These are phyloP conservation scores for Mythimna albipuncta DNA, from an alignment of 2,888 invertebrate species.

Conservation along the genomic window DNA sequence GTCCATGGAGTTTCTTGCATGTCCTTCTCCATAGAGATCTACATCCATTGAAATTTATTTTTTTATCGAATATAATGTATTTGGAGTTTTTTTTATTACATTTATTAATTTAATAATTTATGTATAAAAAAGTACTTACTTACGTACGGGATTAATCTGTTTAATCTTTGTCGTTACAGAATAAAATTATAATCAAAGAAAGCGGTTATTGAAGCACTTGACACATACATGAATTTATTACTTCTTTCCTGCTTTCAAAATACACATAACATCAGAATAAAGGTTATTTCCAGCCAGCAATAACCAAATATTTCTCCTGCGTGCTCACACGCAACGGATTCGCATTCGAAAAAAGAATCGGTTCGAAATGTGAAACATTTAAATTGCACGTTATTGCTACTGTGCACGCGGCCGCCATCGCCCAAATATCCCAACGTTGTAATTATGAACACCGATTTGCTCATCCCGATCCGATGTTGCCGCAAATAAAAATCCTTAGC, in stretches of 20 bases:
- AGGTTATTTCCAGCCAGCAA: conserved; percentile 56
- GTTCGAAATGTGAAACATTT: conserved; percentile 90
- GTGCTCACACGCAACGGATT: conserved; percentile 67
- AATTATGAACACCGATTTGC: conserved; percentile 87
- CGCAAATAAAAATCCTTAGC: conserved; percentile 84
- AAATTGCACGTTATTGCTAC: conserved; percentile 90
- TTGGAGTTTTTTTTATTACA: no score
- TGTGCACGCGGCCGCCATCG: conserved; percentile 85
- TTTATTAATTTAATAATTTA: no score
- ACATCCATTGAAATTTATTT: no score
- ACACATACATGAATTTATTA: conserved; percentile 5
- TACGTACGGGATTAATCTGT: no score
- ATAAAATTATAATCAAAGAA: background rate
- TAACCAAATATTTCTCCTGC: conserved; percentile 66
- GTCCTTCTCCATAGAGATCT: no score
- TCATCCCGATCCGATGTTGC: conserved; percentile 84
- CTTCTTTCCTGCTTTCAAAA: conserved; percentile 33
- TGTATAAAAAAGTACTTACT: no score
- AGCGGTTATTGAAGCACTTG: background rate
- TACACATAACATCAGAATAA: conserved; percentile 30
- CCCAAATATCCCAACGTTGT: conserved; percentile 86
- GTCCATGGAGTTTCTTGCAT: no score
- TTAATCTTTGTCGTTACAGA: no score
- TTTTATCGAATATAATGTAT: no score
- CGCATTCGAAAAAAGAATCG: conserved; percentile 63